Evolutionary conservation across 1,140 invertebrate species (phyloP).

Genomic region (Aradophagus sp.): DNA sequence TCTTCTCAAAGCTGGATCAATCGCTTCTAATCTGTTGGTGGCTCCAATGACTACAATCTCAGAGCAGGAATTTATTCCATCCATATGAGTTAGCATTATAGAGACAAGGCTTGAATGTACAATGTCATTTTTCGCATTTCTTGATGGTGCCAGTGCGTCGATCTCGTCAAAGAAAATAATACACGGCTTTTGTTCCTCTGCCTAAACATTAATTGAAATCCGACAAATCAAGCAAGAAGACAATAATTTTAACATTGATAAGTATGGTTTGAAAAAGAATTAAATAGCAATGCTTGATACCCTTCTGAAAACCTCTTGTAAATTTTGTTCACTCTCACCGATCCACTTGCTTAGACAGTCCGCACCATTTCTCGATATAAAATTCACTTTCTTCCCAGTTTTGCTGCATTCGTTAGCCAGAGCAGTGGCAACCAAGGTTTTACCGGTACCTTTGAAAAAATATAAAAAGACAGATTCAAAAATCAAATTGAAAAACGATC

Average conservation of each 20-base stretch:
- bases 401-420: constrained; percentile 74
- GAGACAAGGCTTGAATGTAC: constrained; percentile 77
- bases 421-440: constrained; percentile 76
- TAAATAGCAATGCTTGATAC: constrained; percentile 47
- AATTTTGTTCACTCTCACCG: constrained; percentile 76
- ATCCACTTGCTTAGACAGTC: constrained; percentile 77
- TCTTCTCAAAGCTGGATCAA: constrained; percentile 83
- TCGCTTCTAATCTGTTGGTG: constrained; percentile 83
- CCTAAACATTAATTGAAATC: constrained; percentile 68
- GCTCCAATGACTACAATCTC: constrained; percentile 85
- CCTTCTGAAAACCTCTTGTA: constrained; percentile 73
- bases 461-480: background rate
- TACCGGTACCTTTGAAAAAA: constrained; percentile 73
- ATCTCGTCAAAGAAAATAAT: constrained; percentile 88
- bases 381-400: constrained; percentile 74
- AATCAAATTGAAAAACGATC: constrained; percentile 5
- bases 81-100: constrained; percentile 84
- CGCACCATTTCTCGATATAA: constrained; percentile 76
- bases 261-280: constrained; percentile 1
- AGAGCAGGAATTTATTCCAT: constrained; percentile 79
- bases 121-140: constrained; percentile 80
- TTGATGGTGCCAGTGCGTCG: constrained; percentile 81
- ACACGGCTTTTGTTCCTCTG: constrained; percentile 81
- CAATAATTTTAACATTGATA: constrained; percentile 1
- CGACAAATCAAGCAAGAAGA: constrained; percentile 8